A percentile compares a stretch with the other conserved stretches of the same genome.
These are phyloP conservation scores for Hippocampus zosterae DNA, from an alignment of 2,113 vertebrate species.

Conservation along the genomic window DNA sequence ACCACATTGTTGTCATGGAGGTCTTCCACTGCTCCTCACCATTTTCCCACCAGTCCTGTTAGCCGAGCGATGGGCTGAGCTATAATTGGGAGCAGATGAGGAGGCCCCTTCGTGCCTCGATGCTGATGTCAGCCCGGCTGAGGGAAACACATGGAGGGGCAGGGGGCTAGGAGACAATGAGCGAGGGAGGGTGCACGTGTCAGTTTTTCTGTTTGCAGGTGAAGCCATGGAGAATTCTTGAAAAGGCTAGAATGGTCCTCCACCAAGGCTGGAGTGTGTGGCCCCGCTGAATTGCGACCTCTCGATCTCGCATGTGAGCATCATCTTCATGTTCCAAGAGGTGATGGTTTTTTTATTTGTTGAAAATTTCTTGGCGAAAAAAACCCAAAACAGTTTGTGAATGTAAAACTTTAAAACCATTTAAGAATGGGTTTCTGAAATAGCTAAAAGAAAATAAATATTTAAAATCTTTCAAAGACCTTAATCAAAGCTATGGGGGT, in stretches of 20 bases:
- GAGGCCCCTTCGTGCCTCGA: conserved; percentile 9
- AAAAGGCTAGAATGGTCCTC: background rate
- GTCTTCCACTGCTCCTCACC: background rate
- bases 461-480: too few species aligned
- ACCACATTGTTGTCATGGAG: background rate
- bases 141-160: background rate
- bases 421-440: too few species aligned
- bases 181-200: background rate
- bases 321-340: background rate
- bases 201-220: background rate
- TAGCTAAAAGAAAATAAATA: too few species aligned
- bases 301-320: background rate
- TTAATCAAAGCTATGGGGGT: too few species aligned
- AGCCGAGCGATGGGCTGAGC: background rate
- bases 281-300: background rate
- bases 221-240: background rate
- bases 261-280: background rate
- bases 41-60: conserved; percentile 5
- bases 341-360: too few species aligned
- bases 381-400: too few species aligned
- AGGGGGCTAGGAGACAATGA: background rate
- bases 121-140: conserved; percentile 7
- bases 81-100: conserved; percentile 11
- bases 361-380: too few species aligned
- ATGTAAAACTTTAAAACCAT: too few species aligned